Percentiles rank a stretch among this genome's conserved stretches.
These are phyloP conservation scores for Nysson spinosus DNA, from an alignment of 2,888 invertebrate genomes.

Conservation along the genomic window DNA sequence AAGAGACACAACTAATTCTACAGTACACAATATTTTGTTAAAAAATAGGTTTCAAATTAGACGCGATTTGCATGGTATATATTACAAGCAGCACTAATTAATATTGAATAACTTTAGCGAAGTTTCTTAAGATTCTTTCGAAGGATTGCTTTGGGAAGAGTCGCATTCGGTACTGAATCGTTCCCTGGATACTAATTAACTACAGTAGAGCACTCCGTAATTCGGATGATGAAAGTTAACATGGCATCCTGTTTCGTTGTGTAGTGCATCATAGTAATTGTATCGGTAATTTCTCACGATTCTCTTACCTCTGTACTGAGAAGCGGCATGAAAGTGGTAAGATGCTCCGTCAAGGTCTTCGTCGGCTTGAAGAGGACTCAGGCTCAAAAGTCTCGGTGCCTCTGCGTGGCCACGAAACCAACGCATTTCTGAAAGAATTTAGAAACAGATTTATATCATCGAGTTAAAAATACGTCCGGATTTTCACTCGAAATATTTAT, in stretches of 20 bases:
- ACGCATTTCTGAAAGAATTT: slow-evolving; percentile 79
- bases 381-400: slow-evolving; percentile 84
- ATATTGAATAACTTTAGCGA: no score
- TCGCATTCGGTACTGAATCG: slow-evolving; percentile 2
- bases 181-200: slow-evolving; percentile 15
- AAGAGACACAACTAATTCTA: no score
- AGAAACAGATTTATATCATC: neutral
- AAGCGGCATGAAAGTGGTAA: slow-evolving; percentile 68
- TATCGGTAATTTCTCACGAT: slow-evolving; percentile 34
- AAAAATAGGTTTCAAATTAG: no score
- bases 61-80: no score
- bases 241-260: slow-evolving; percentile 24
- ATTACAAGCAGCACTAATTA: no score
- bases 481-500: no score
- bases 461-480: no score
- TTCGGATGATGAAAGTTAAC: slow-evolving; percentile 39
- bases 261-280: slow-evolving; percentile 19
- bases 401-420: slow-evolving; percentile 84
- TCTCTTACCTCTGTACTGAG: slow-evolving; percentile 78
- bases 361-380: slow-evolving; percentile 80
- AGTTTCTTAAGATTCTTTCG: no score
- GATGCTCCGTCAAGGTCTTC: slow-evolving; percentile 73
- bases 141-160: slow-evolving; percentile 13
- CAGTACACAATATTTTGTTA: no score
- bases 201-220: slow-evolving; percentile 15